Evolutionary conservation across 2,888 invertebrate species (phyloP).

Genomic region (Dasysyrphus albostriatus): DNA sequence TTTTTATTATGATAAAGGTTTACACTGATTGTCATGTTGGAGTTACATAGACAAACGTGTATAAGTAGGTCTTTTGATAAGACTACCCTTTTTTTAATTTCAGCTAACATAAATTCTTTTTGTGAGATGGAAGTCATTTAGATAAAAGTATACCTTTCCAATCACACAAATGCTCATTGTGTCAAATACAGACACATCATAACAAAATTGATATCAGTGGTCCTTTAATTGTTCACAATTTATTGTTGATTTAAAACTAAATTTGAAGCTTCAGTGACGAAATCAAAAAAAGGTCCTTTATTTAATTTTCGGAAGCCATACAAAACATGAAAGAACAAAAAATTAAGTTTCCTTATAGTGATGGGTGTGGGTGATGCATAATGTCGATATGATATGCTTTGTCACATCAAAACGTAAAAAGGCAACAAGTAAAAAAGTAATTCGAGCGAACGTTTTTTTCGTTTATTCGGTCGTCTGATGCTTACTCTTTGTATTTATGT

Average conservation of each 20-base stretch:
- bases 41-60: no score
- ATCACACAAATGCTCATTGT: background rate
- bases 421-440: background rate
- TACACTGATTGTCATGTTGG: no score
- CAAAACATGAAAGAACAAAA: background rate
- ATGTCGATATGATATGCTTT: background rate
- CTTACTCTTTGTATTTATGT: background rate
- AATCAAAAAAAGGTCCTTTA: background rate
- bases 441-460: background rate
- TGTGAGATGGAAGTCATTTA: background rate
- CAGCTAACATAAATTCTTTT: background rate
- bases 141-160: background rate
- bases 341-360: constrained; percentile 8
- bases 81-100: no score
- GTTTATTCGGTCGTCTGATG: background rate
- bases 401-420: background rate
- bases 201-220: background rate
- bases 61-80: no score
- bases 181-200: background rate
- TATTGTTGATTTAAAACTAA: background rate
- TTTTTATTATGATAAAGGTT: no score
- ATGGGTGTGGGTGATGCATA: background rate
- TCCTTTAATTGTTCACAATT: background rate
- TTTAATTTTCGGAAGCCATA: no score
- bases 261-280: background rate